Evolutionary conservation across 2,797 vertebrate species (phyloP).

Genomic region (Thalassophryne amazonica): DNA sequence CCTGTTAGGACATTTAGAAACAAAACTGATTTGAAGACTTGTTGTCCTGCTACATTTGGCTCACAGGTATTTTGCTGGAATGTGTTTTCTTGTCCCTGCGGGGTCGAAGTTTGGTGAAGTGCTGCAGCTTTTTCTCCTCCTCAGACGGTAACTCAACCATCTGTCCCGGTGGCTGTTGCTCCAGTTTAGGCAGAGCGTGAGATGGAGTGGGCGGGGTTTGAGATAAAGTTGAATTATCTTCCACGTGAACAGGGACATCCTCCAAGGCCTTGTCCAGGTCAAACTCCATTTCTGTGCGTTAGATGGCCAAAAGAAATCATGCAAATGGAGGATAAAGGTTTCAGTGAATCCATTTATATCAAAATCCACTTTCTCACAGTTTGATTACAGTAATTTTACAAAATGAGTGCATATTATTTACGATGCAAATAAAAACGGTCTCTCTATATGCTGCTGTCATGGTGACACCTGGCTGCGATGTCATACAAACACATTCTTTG

Average conservation of each 20-base stretch:
- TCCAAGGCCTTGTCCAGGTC: conserved; percentile 96
- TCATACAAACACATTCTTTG: too few relatives aligned
- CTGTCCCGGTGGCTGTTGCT: conserved; percentile 79
- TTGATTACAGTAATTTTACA: too few relatives aligned
- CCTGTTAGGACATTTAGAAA: too few relatives aligned
- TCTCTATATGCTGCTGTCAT: too few relatives aligned
- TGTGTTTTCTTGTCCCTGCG: conserved; percentile 91
- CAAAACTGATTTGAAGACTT: background rate
- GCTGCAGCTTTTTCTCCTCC: conserved; percentile 92
- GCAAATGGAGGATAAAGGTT: background rate
- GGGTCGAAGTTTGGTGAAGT: conserved; percentile 93
- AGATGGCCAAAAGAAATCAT: background rate
- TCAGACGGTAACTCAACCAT: conserved; percentile 92
- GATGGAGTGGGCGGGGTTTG: conserved; percentile 50
- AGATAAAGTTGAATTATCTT: conserved; percentile 76
- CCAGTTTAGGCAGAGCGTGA: conserved; percentile 67
- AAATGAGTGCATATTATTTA: too few relatives aligned
- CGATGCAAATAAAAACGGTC: too few relatives aligned
- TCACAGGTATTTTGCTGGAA: conserved; percentile 89
- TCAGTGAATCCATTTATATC: too few relatives aligned
- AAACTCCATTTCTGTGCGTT: conserved; percentile 92
- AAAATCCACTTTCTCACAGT: too few relatives aligned
- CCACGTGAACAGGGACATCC: conserved; percentile 89
- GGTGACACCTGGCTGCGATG: too few relatives aligned
- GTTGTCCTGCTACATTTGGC: conserved; percentile 36